Base-by-base conservation (phyloP, 2,113 vertebrate genomes). In the Pitta sordida region DNA sequence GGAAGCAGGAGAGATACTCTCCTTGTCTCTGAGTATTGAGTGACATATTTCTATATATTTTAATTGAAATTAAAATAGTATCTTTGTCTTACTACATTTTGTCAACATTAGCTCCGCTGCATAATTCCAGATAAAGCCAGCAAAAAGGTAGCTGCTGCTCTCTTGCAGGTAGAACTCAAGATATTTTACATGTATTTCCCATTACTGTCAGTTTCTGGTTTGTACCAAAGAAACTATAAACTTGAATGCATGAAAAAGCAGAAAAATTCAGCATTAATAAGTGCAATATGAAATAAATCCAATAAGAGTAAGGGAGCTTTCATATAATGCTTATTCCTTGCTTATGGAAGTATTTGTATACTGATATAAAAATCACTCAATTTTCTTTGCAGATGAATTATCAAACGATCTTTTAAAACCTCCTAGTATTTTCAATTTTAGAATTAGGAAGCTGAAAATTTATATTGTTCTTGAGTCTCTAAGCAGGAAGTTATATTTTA, bases 151-250 rank as follows among this genome's bases (percentile, higher is more conserved):
- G n/a, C 29, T 37, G 63, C 48, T 77, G 37, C 23, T 64, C 10
- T 55, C 62, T 67, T 75, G 37, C 26, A 84, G 55, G 39, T 75
- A 67, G 32, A 81, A 29, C 73, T 67, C 34, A 53, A 46, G 30
- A 67, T 39, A 87, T 80, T 94, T 91, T 56, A 55, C n/a, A 83
- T 75, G 23, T 39, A 74, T 86, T 95, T 87, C 70, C 36, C 37
- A 64, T 94, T 92, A 85, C 76, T 83, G 71, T 86, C 83, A 80
- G 69, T 14, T 76, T 85, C 46, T 90, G 36, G 68, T 88, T 88
- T 10, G 23, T 26, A 74, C 23, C 49, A 30, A 71, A 55, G 49
- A 76, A 85, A 74, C 10, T n/a, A 24, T 60, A 85, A 71, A 88
- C 55, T 80, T 81, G 39, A 27, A 84, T 23, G n/a, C 22, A 76